Evolutionary conservation across 2,797 vertebrate genomes (phyloP), one percentile per base, ranked within the genome.

Genomic region (Lacerta agilis): DNA sequence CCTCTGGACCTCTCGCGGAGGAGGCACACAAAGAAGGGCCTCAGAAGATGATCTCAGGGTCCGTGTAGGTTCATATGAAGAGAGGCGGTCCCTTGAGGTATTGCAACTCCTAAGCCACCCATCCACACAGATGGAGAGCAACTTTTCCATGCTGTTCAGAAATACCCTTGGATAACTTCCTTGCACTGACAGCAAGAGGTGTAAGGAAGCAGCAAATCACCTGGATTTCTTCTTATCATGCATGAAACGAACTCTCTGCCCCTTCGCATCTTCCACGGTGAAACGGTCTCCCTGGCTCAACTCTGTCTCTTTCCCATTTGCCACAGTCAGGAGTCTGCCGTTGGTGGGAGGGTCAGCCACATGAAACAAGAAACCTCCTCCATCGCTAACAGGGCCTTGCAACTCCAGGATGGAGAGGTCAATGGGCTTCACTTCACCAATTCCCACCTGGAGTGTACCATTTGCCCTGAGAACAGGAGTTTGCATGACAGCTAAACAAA

Each of bases 211-310:
- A 1, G 4, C 0, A 0, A 3, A 49, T 97, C 91, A 99, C 99
- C 98, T 98, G 95, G 97, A 90, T 88, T 97, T 97, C 76, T 97
- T 97, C 61, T 87, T 94, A 85, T 96, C 92, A 87, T 99, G 98
- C 80, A 93, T 92, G 69, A 99, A 98, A 38, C 92, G 97, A 13
- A 99, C 96, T 17, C 94, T 97, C 10, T 96, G 96, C 23, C 94
- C 94, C 18, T 85, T 94, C 85, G 98, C 93, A 55, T 99, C 97
- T 0, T 88, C 79, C 95, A 97, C 97, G 23, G 96, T 97, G 94
- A 99, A 99, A 79, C 66, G 94, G 89, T 95, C 95, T 0, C 97
- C 97, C 1, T 36, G 91, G 83, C 79, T 89, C 77, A 99, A 96
- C 9, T 91, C 96, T 64, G 86, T 64, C 49, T 97, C 91, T 55